Evolutionary conservation across 30 jellyfish, hydroid and myxozoan species (phyloP).

Genomic region (Hydra vulgaris): DNA sequence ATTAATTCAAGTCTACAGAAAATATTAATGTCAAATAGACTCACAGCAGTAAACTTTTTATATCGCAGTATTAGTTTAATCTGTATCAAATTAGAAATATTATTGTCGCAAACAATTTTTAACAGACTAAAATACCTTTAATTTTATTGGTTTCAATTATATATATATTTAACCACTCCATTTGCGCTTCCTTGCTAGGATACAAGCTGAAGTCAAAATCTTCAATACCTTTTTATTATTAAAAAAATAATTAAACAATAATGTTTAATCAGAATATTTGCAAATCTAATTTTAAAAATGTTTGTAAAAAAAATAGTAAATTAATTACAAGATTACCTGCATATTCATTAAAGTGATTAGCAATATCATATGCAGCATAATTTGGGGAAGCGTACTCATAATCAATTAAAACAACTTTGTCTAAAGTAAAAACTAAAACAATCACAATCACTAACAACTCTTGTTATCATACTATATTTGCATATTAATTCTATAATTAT

Average conservation of each 20-base stretch:
- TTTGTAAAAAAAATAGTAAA: too few species aligned
- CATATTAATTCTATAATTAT: background rate
- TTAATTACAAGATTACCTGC: conserved; percentile 44
- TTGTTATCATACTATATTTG: background rate
- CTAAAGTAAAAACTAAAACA: conserved; percentile 22
- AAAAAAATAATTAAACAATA: background rate
- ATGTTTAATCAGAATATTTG: too few species aligned
- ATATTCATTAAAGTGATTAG: conserved; percentile 69
- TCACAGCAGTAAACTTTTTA: too few species aligned
- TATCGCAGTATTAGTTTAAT: too few species aligned
- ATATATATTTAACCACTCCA: conserved; percentile 40
- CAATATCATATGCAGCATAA: conserved; percentile 81
- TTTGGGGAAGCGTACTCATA: conserved; percentile 75
- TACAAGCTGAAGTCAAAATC: conserved; percentile 44
- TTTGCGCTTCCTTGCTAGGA: conserved; percentile 68
- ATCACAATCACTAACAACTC: background rate
- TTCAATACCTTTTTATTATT: conserved; percentile 33
- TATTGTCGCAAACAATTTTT: too few species aligned
- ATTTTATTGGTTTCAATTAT: conserved; percentile 18
- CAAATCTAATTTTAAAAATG: background rate
- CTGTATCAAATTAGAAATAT: too few species aligned
- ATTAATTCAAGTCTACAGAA: too few species aligned
- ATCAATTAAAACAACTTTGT: conserved; percentile 45
- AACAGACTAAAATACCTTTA: too few species aligned
- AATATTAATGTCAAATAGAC: too few species aligned